These are phyloP conservation scores for Eubucco bourcierii DNA, from an alignment of 2,113 vertebrate genomes.

Conservation along the genomic window DNA sequence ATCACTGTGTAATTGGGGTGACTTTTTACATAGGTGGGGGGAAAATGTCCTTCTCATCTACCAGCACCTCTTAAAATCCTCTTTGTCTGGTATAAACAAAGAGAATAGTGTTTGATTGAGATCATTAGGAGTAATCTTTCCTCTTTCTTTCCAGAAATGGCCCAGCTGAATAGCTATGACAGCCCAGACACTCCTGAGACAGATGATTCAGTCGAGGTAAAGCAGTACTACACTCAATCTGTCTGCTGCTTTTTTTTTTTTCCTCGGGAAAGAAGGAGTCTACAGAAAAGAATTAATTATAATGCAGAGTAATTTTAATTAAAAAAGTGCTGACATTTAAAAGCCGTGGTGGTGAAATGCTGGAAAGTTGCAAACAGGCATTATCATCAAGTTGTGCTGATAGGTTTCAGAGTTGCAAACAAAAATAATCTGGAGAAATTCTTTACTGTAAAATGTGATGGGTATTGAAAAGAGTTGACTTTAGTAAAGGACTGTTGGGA, in stretches of 20 bases:
- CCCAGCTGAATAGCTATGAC: constrained; percentile 95
- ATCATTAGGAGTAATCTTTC: constrained; percentile 58
- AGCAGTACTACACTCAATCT: constrained; percentile 44
- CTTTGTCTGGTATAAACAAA: constrained; percentile 52
- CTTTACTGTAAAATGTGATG: not conserved
- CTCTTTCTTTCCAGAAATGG: constrained; percentile 87
- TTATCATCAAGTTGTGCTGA: not conserved
- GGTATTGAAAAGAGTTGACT: not conserved
- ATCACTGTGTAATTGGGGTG: constrained; percentile 14
- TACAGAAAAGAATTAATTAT: constrained; percentile 48
- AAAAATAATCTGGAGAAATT: not conserved
- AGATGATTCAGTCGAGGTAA: constrained; percentile 91
- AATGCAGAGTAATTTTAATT: constrained; percentile 48
- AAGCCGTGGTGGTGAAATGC: not conserved
- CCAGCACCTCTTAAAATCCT: constrained; percentile 20
- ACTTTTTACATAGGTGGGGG: not conserved
- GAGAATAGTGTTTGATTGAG: constrained; percentile 57
- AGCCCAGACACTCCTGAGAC: constrained; percentile 94
- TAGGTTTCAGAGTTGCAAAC: not conserved
- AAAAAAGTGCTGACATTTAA: constrained; percentile 18
- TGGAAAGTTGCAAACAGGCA: not conserved
- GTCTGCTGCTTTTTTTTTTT: constrained; percentile 16
- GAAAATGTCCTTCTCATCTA: not conserved
- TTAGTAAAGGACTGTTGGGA: not conserved
- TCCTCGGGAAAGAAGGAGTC: constrained; percentile 13